Conservation (phyloP, 2,888 invertebrate species). For the Hypercompe scribonia region DNA sequence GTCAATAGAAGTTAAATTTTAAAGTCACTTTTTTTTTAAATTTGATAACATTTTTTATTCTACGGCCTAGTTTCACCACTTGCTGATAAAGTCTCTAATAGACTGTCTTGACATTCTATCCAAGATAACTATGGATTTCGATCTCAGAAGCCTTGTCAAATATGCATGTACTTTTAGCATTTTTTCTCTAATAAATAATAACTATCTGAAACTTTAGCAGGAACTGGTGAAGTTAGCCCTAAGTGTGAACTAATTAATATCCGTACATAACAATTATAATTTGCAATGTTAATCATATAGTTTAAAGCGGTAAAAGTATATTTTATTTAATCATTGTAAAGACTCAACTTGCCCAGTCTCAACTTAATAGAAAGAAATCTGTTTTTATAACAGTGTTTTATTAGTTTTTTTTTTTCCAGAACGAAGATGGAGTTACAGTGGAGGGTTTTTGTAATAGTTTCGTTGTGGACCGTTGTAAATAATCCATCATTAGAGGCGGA, state of each 20-base stretch:
- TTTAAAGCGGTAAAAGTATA: not conserved
- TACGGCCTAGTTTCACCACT: too few relatives aligned
- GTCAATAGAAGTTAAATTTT: not conserved
- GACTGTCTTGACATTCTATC: too few relatives aligned
- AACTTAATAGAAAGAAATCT: not conserved
- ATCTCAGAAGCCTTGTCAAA: too few relatives aligned
- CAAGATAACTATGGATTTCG: too few relatives aligned
- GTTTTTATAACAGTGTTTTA: not conserved
- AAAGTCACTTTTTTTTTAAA: too few relatives aligned
- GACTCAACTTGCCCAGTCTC: not conserved
- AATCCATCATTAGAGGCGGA: conserved; percentile 21
- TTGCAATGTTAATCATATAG: not conserved
- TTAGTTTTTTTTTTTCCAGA: conserved; percentile 18
- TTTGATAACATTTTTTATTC: too few relatives aligned
- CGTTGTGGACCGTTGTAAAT: conserved; percentile 32
- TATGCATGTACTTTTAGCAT: too few relatives aligned
- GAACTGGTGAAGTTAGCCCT: too few relatives aligned
- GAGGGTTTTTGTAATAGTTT: conserved; percentile 25
- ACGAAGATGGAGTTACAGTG: conserved; percentile 32
- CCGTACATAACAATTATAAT: not conserved
- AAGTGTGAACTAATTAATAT: too few relatives aligned
- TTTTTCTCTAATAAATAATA: too few relatives aligned
- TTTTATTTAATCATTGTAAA: not conserved
- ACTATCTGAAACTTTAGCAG: too few relatives aligned
- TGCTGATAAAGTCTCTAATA: too few relatives aligned